These are phyloP conservation scores for Coelinius sp. DNA, from an alignment of 2,888 invertebrate genomes.

Conservation along the genomic window DNA sequence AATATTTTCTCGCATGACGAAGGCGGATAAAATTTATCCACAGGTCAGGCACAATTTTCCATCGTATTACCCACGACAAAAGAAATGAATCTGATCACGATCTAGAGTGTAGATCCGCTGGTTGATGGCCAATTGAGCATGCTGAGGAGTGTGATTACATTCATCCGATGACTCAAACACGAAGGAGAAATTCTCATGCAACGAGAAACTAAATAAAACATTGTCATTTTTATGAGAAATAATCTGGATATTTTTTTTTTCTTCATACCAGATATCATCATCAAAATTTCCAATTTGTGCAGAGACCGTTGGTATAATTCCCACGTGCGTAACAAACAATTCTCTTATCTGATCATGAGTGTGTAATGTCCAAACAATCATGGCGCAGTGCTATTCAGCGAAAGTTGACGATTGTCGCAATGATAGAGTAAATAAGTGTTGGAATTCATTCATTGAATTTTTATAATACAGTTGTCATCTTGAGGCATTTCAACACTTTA, in stretches of 20 bases:
- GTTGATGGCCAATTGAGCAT: slow-evolving; percentile 23
- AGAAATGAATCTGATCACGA: slow-evolving; percentile 19
- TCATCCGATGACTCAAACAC: slow-evolving; percentile 6
- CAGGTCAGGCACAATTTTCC: slow-evolving; percentile 21
- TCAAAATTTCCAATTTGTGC: background rate
- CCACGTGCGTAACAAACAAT: slow-evolving; percentile 25
- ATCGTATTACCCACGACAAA: slow-evolving; percentile 9
- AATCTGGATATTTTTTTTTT: background rate
- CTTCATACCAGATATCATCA: background rate
- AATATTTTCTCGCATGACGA: background rate
- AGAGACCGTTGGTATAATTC: background rate
- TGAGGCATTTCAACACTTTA: background rate
- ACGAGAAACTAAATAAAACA: background rate
- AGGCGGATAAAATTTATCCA: background rate
- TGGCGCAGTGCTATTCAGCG: slow-evolving; percentile 33
- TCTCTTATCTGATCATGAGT: slow-evolving; percentile 29
- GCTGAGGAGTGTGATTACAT: background rate
- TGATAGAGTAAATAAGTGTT: background rate
- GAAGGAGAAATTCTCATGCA: slow-evolving; percentile 3
- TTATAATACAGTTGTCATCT: background rate
- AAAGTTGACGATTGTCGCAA: slow-evolving; percentile 25
- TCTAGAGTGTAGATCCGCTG: slow-evolving; percentile 20
- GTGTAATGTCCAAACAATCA: slow-evolving; percentile 31
- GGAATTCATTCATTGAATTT: background rate
- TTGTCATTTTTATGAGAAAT: background rate